These are phyloP conservation scores for Nibea albiflora DNA, from an alignment of 2,113 vertebrate species.

Conservation along the genomic window DNA sequence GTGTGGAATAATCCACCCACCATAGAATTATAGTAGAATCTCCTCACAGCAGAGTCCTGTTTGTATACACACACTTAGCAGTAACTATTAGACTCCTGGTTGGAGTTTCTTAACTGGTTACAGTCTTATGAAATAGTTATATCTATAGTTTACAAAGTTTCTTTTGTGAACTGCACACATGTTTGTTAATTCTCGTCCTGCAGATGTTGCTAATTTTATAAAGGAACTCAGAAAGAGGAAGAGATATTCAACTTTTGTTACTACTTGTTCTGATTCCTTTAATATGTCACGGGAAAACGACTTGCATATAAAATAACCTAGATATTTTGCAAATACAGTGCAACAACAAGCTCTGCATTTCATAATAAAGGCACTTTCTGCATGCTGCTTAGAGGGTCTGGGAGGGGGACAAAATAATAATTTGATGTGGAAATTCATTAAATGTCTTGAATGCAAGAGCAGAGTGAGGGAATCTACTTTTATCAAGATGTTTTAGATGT, in stretches of 20 bases:
- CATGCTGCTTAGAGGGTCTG: neutral
- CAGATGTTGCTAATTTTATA: neutral
- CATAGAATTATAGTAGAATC: neutral
- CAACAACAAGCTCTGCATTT: neutral
- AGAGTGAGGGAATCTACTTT: neutral
- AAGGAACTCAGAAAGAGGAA: neutral
- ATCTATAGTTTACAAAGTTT: neutral
- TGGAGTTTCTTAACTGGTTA: neutral
- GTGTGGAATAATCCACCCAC: neutral
- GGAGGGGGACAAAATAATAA: fast-evolving
- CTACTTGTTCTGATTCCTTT: neutral
- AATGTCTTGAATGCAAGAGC: neutral
- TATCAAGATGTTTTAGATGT: too few relatives aligned
- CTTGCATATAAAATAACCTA: neutral
- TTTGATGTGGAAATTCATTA: neutral
- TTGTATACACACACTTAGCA: neutral
- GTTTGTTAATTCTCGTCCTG: neutral
- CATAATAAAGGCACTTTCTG: neutral
- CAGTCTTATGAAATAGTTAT: neutral
- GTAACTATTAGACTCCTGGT: neutral
- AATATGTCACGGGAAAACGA: neutral
- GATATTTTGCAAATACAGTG: neutral
- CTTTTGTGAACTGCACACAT: neutral
- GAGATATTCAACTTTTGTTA: neutral
- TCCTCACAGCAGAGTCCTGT: neutral